Conservation (phyloP, 2,113 vertebrate species). For the Pelodiscus sinensis region DNA sequence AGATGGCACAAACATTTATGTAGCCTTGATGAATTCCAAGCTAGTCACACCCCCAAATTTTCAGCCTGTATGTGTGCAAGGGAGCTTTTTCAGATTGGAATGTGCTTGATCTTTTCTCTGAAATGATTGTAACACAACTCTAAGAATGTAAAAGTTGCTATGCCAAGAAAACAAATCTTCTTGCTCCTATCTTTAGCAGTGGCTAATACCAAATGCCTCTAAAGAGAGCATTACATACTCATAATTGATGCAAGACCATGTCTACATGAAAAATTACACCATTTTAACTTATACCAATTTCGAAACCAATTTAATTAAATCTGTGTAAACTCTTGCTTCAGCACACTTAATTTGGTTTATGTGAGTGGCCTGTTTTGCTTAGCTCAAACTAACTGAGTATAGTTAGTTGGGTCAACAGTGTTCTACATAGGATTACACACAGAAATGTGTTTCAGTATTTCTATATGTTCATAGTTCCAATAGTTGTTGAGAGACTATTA, state of each 20-base stretch:
- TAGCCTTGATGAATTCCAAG: neutral
- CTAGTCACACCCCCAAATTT: neutral
- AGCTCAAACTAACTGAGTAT: neutral
- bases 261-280: neutral
- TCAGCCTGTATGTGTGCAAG: neutral
- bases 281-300: neutral
- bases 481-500: neutral
- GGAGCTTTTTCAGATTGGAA: neutral
- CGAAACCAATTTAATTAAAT: neutral
- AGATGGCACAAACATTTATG: neutral
- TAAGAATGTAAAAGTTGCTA: rapidly evolving
- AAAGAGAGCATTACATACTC: rapidly evolving
- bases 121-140: neutral
- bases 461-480: neutral
- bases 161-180: neutral
- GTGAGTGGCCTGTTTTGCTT: neutral
- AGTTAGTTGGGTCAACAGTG: neutral
- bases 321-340: rapidly evolving
- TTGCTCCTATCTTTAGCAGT: neutral
- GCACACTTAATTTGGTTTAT: neutral
- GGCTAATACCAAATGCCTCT: rapidly evolving
- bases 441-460: neutral
- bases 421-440: neutral
- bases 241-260: rapidly evolving
- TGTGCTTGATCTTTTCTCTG: constrained; percentile 6